Evolutionary conservation across 1,140 invertebrate genomes (phyloP), one percentile per base, ranked within the genome.

Genomic region (Diachasma alloeum): DNA sequence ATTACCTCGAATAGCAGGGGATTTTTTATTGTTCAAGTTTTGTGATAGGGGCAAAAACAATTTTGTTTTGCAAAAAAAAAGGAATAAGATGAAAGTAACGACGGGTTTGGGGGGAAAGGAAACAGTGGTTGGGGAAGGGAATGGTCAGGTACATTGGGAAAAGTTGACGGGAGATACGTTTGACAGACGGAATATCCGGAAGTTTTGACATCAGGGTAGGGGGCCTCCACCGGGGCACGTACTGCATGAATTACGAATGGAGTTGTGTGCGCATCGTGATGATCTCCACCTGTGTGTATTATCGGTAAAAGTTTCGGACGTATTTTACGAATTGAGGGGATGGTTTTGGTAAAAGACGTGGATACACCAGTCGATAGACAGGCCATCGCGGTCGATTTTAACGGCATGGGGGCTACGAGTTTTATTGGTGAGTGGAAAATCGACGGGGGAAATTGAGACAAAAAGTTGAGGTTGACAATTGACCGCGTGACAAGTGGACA

Each of bases 101-200:
- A 42, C 3, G 39, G 13, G 39, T 4, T 42, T 31, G 31, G 31
- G 31, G 31, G 6, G 6, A 31, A 2, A 3, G 31, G 31, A 31
- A 2, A 31, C 31, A 31, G 31, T 6, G 31, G 6, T 31, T 31
- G 31, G 31, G 31, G 31, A 31, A 63, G 59, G 59, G 24, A 26
- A 72, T 72, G 69, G 75, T 67, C 75, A 72, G 69, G 36, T 69
- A 46, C 26, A 68, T 17, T 39, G 26, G 59, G 66, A 72, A 72
- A 76, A 76, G 69, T 76, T 70, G 75, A 76, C 68, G 75, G 59
- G 69, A 59, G 56, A 72, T 71, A 76, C 19, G 56, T 72, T 72
- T 72, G 75, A 76, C 75, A 76, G 75, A 72, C 74, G 26, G 63
- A 76, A 66, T 72, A 63, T 67, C 56, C 69, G 37, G 59, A 76